phyloP scores from a whole-genome alignment of 2,113 vertebrate genomes.

The Coturnix japonica region DNA sequence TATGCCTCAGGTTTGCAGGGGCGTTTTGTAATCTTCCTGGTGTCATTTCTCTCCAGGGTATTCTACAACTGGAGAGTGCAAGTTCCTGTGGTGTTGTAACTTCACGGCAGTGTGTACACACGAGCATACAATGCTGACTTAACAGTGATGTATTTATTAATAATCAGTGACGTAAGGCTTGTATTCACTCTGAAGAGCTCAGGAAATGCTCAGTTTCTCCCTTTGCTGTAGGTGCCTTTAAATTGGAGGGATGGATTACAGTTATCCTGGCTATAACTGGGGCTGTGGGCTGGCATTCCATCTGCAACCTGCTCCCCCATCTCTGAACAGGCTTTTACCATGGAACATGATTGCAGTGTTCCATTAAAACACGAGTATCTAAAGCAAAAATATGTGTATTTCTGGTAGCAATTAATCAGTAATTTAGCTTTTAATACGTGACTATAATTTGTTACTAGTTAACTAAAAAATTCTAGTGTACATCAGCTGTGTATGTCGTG shows the following conservation, averaged over 20 bases:
- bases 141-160: constrained; percentile 38
- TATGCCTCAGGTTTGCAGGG: constrained; percentile 40
- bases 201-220: not conserved
- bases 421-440: constrained; percentile 48
- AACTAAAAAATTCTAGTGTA: constrained; percentile 16
- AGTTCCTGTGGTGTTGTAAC: constrained; percentile 66
- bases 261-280: not conserved
- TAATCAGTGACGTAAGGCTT: not conserved
- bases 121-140: constrained; percentile 17
- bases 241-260: not conserved
- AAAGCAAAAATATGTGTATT: not conserved
- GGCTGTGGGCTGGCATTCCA: not conserved
- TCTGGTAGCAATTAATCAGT: constrained; percentile 34
- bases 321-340: not conserved
- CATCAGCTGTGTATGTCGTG: not conserved
- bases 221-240: not conserved
- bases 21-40: constrained; percentile 38
- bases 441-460: constrained; percentile 55
- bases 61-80: constrained; percentile 48
- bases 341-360: not conserved
- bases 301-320: not conserved
- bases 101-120: constrained; percentile 21
- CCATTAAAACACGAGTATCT: not conserved
- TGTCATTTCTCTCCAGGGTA: constrained; percentile 57
- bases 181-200: not conserved